phyloP scores from a whole-genome alignment of 2,888 invertebrate species.

The Entomobrya proxima region DNA sequence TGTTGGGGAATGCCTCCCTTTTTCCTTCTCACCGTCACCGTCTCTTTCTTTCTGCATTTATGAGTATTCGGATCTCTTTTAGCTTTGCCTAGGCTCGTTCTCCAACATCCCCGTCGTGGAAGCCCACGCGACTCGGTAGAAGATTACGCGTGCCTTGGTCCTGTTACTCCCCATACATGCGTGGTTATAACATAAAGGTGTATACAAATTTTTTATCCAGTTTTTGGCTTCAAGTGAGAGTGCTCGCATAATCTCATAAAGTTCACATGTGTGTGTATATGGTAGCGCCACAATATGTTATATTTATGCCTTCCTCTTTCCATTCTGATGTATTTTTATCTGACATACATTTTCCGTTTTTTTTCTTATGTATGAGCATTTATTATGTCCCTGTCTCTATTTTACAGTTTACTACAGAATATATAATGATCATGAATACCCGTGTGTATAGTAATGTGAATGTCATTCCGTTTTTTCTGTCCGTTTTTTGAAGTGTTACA shows the following conservation, averaged over 20 bases:
- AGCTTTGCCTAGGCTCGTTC: not conserved
- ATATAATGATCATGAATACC: too few relatives aligned
- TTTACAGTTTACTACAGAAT: not conserved
- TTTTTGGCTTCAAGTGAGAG: not conserved
- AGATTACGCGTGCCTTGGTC: slow-evolving; percentile 71
- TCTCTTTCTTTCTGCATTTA: slow-evolving; percentile 25
- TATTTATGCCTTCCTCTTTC: not conserved
- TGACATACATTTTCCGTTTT: not conserved
- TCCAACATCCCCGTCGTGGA: too few relatives aligned
- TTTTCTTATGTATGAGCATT: not conserved
- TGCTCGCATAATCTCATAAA: not conserved
- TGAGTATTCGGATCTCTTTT: slow-evolving; percentile 7
- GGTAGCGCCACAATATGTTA: not conserved
- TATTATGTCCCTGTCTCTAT: not conserved
- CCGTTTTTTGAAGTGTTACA: slow-evolving; percentile 10
- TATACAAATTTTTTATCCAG: not conserved
- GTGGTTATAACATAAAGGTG: not conserved
- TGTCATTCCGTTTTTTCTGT: slow-evolving; percentile 11
- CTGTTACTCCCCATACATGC: slow-evolving; percentile 35
- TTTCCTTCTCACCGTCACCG: not conserved
- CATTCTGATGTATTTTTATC: not conserved
- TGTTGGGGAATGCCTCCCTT: slow-evolving; percentile 56
- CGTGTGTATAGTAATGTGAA: not conserved
- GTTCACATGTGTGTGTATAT: not conserved
- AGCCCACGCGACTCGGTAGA: slow-evolving; percentile 72